phyloP scores from a whole-genome alignment of 1,140 invertebrate species.

The Drosophila micromelanica region DNA sequence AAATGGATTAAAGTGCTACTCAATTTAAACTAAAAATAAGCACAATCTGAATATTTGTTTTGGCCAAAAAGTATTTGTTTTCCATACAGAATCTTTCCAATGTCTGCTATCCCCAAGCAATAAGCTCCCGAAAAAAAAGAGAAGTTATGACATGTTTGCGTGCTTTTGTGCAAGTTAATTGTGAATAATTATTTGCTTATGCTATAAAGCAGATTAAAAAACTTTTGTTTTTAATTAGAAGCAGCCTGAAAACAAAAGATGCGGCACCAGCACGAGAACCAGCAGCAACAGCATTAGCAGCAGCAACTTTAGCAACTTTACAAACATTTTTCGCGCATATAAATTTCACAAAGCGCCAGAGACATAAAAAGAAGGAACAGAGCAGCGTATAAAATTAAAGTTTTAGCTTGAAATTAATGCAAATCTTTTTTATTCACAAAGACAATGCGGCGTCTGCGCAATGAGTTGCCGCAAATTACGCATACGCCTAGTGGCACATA shows the following conservation, averaged over 20 bases:
- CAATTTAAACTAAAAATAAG: too few species aligned
- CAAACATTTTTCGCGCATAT: slow-evolving; percentile 66
- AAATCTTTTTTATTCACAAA: slow-evolving; percentile 48
- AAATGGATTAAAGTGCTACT: too few species aligned
- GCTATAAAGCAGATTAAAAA: slow-evolving; percentile 81
- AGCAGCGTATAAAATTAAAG: slow-evolving; percentile 60
- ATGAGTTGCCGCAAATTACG: slow-evolving; percentile 55
- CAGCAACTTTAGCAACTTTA: slow-evolving; percentile 67
- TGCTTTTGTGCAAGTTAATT: slow-evolving; percentile 58
- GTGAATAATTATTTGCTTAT: slow-evolving; percentile 76
- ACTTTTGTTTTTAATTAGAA: slow-evolving; percentile 82
- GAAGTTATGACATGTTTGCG: slow-evolving; percentile 32
- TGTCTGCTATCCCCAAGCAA: background rate
- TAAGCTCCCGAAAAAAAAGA: slow-evolving; percentile 15
- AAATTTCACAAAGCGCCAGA: slow-evolving; percentile 59
- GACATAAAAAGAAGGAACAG: slow-evolving; percentile 46
- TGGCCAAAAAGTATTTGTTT: background rate
- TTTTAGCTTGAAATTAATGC: slow-evolving; percentile 68
- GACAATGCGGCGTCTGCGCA: slow-evolving; percentile 70
- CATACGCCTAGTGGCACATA: slow-evolving; percentile 35
- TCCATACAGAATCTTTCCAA: background rate
- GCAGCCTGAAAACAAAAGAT: slow-evolving; percentile 69
- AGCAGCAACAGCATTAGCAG: slow-evolving; percentile 42
- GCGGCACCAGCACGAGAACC: slow-evolving; percentile 17
- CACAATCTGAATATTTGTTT: background rate